Conservation (phyloP, 2,888 invertebrate species). For the Eupithecia inturbata region DNA sequence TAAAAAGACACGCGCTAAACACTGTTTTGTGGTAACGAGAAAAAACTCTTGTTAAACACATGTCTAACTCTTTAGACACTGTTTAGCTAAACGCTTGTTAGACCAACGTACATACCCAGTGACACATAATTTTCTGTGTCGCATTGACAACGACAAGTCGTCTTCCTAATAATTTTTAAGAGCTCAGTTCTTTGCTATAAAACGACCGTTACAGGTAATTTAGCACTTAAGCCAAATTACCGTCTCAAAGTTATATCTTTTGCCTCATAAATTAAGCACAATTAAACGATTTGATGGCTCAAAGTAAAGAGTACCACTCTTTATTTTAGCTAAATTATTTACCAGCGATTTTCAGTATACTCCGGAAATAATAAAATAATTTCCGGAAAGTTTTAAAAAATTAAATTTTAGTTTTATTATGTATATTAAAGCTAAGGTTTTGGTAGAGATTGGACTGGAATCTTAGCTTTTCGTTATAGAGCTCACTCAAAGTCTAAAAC, state of each 20-base stretch:
- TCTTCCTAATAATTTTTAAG: constrained; percentile 1
- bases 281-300: constrained; percentile 27
- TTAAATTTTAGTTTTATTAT: constrained; percentile 29
- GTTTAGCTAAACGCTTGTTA: no score
- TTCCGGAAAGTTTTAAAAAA: constrained; percentile 23
- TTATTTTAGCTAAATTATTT: constrained; percentile 30
- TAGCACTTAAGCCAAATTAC: constrained; percentile 7
- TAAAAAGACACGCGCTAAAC: no score
- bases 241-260: constrained; percentile 14
- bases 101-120: not conserved
- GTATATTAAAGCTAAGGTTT: not conserved
- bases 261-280: constrained; percentile 21
- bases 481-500: not conserved
- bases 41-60: no score
- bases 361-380: constrained; percentile 28
- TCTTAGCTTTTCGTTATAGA: constrained; percentile 1
- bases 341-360: constrained; percentile 26
- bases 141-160: not conserved
- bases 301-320: constrained; percentile 15
- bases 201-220: constrained; percentile 6
- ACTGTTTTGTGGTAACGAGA: no score
- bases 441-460: not conserved
- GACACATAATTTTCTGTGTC: not conserved
- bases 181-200: constrained; percentile 1
- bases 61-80: no score